phyloP scores from a whole-genome alignment of 2,888 invertebrate genomes.

The Pantelozetes paolii region DNA sequence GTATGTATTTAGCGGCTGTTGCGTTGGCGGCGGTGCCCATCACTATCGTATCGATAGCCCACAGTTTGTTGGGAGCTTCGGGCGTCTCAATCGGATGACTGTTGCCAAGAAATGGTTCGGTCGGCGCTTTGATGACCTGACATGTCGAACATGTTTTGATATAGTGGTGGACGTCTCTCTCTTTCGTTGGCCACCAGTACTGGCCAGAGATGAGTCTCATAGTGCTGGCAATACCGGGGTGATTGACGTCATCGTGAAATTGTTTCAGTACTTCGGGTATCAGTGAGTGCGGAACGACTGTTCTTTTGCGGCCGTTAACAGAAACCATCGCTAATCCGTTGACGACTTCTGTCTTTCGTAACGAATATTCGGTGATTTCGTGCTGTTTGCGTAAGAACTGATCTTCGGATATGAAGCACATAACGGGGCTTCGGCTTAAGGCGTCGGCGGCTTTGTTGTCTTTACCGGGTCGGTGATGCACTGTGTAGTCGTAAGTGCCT shows the following conservation, averaged over 20 bases:
- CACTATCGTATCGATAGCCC: neutral
- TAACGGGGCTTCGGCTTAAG: no score
- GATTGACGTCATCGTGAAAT: neutral
- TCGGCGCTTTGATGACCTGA: neutral
- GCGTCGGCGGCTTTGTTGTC: no score
- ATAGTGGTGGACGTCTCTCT: neutral
- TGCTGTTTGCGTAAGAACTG: neutral
- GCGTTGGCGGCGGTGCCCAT: neutral
- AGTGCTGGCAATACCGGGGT: neutral
- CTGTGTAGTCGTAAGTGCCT: neutral
- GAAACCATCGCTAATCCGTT: neutral
- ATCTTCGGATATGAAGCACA: neutral
- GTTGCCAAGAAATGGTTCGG: neutral
- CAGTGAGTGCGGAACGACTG: no score
- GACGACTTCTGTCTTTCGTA: neutral
- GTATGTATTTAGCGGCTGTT: neutral
- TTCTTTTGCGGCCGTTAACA: neutral
- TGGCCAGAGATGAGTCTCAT: neutral
- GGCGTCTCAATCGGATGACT: neutral
- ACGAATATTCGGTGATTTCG: neutral
- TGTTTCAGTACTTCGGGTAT: no score
- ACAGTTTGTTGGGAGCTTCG: neutral
- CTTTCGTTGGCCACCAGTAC: neutral
- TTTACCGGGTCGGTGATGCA: neutral
- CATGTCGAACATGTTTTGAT: neutral